phyloP scores from a whole-genome alignment of 2,888 invertebrate species.

The Quadroppia sp. region DNA sequence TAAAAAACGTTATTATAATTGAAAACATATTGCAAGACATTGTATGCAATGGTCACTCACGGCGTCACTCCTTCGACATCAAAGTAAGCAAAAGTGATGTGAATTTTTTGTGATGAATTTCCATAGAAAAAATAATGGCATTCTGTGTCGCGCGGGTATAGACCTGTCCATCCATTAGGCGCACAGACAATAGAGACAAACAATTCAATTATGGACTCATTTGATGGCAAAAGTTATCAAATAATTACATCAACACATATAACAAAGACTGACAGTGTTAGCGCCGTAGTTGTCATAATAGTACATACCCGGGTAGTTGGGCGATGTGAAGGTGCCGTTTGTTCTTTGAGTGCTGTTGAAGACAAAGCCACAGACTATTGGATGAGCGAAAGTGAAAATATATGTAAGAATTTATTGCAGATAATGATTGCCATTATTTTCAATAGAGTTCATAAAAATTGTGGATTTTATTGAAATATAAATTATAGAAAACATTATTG shows the following conservation, averaged over 20 bases:
- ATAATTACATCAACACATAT: not conserved
- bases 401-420: too few species aligned
- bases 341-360: constrained; percentile 72
- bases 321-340: constrained; percentile 77
- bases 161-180: constrained; percentile 33
- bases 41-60: constrained; percentile 61
- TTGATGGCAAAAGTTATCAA: not conserved
- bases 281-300: constrained; percentile 49
- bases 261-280: constrained; percentile 50
- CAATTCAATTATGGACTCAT: constrained; percentile 13
- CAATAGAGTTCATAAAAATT: too few species aligned
- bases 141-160: constrained; percentile 52
- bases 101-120: constrained; percentile 51
- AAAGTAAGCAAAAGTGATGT: constrained; percentile 74
- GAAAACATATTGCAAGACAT: not conserved
- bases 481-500: not conserved
- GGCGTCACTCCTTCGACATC: constrained; percentile 91
- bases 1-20: not conserved
- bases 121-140: constrained; percentile 55
- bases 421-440: too few species aligned
- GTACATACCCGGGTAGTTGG: constrained; percentile 71
- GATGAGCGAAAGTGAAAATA: not conserved
- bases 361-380: constrained; percentile 68
- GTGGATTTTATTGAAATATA: not conserved
- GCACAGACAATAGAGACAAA: not conserved